Percentiles rank a stretch among this genome's conserved stretches.
These are phyloP conservation scores for Sebastiscus tertius DNA, from an alignment of 2,797 vertebrate species.

Conservation along the genomic window DNA sequence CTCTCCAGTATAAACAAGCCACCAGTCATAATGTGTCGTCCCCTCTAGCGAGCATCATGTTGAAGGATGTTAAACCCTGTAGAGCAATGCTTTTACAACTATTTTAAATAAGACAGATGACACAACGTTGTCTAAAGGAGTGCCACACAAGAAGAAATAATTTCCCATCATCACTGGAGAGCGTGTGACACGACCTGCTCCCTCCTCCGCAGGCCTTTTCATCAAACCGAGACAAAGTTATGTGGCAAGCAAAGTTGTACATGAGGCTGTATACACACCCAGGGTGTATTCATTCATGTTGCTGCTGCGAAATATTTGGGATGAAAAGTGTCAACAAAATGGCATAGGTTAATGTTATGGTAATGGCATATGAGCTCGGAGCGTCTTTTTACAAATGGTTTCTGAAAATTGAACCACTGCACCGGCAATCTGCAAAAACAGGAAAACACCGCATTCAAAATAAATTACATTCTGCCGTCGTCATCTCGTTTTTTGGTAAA, in stretches of 20 bases:
- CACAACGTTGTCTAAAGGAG: not conserved
- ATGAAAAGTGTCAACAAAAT: conserved; percentile 42
- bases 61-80: not conserved
- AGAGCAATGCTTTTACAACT: not conserved
- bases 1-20: not conserved
- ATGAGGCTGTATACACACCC: not conserved
- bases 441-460: conserved; percentile 38
- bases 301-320: conserved; percentile 25
- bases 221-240: conserved; percentile 19
- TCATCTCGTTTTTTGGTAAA: conserved; percentile 43
- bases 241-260: not conserved
- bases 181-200: not conserved
- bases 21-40: not conserved
- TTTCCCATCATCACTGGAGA: not conserved
- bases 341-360: conserved; percentile 65
- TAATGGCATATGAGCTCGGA: conserved; percentile 60
- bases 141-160: not conserved
- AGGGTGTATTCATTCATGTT: conserved; percentile 16
- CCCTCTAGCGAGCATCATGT: not conserved
- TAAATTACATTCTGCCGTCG: conserved; percentile 49
- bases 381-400: conserved; percentile 62
- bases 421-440: conserved; percentile 48
- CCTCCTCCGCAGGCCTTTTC: conserved; percentile 4
- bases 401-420: conserved; percentile 60
- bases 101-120: not conserved